These are phyloP conservation scores for Leptobrachium ailaonicum DNA, from an alignment of 2,113 vertebrate species.

Conservation along the genomic window DNA sequence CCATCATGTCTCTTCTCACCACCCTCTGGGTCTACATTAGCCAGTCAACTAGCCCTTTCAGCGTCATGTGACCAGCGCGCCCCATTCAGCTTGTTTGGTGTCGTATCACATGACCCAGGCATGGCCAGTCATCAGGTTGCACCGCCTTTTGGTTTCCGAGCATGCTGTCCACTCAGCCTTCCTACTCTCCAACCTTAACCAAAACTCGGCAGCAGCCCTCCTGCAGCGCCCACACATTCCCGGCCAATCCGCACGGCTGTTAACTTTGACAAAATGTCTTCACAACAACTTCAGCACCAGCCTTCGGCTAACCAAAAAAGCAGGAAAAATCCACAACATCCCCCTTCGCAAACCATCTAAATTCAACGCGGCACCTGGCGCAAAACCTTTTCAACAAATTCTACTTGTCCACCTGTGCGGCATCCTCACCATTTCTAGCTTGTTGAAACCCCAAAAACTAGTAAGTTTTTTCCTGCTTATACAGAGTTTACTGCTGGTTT, in stretches of 20 bases:
- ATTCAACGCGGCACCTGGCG: conserved; percentile 99
- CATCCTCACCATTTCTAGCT: conserved; percentile 99
- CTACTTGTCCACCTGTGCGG: conserved; percentile 97
- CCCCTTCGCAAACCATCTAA: conserved; percentile 92
- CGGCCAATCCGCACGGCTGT: conserved; percentile 95
- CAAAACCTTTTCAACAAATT: conserved; percentile 99
- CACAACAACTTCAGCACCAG: conserved; percentile 97
- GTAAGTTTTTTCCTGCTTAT: conserved; percentile 99
- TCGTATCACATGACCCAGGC: conserved; percentile 99
- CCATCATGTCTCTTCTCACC: conserved; percentile 99
- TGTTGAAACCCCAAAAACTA: conserved; percentile 99
- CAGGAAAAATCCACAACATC: conserved; percentile 95
- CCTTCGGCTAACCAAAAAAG: conserved; percentile 98
- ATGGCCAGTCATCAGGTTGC: conserved; percentile 99
- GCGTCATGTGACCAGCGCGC: conserved; percentile 99
- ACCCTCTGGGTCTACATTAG: conserved; percentile 98
- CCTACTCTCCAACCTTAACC: conserved; percentile 97
- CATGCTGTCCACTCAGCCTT: conserved; percentile 95
- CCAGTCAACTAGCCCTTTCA: conserved; percentile 99
- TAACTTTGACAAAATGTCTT: conserved; percentile 91
- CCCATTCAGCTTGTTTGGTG: conserved; percentile 99
- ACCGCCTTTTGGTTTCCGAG: conserved; percentile 98
- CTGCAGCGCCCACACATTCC: conserved; percentile 90
- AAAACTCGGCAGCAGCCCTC: conserved; percentile 87
- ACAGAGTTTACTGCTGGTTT: conserved; percentile 99